A percentile compares a stretch with the other conserved stretches of the same genome.
Evolutionary conservation across 1,140 invertebrate species (phyloP).

Genomic region (Drosophila quadrilineata): DNA sequence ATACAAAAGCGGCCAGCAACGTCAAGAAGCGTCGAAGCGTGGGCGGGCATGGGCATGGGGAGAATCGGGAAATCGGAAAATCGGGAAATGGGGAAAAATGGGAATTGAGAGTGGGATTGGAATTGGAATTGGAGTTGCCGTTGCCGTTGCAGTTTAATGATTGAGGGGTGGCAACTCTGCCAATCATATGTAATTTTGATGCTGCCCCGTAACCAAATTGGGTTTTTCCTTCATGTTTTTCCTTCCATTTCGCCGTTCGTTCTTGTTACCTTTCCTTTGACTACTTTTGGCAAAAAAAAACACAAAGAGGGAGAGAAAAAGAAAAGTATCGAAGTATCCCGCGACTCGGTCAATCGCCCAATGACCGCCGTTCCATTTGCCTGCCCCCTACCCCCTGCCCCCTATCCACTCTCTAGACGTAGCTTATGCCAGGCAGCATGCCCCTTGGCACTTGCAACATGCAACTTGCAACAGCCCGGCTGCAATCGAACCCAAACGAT

Average conservation of each 20-base stretch:
- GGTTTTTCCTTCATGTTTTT: constrained; percentile 18
- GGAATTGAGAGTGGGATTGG: neutral
- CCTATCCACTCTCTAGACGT: neutral
- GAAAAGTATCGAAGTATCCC: constrained; percentile 28
- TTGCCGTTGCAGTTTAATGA: too few species aligned
- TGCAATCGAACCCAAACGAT: constrained; percentile 41
- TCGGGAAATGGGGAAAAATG: neutral
- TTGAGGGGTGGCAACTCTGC: constrained; percentile 15
- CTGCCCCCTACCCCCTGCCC: neutral
- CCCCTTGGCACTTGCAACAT: neutral
- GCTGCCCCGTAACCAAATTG: constrained; percentile 50
- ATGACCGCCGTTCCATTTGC: constrained; percentile 47
- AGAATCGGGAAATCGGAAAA: neutral
- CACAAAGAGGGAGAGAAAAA: too few species aligned
- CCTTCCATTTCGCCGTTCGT: too few species aligned
- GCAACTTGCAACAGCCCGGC: neutral
- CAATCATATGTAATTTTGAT: constrained; percentile 52
- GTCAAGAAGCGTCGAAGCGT: constrained; percentile 3
- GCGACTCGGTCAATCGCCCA: constrained; percentile 45
- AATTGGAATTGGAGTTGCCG: neutral
- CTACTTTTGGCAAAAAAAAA: too few species aligned
- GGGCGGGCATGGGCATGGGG: neutral
- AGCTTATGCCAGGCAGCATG: neutral
- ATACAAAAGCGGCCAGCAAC: constrained; percentile 59
- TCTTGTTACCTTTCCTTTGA: too few species aligned